Base-by-base conservation (phyloP, 2,113 vertebrate species). In the Apteryx mantelli region DNA sequence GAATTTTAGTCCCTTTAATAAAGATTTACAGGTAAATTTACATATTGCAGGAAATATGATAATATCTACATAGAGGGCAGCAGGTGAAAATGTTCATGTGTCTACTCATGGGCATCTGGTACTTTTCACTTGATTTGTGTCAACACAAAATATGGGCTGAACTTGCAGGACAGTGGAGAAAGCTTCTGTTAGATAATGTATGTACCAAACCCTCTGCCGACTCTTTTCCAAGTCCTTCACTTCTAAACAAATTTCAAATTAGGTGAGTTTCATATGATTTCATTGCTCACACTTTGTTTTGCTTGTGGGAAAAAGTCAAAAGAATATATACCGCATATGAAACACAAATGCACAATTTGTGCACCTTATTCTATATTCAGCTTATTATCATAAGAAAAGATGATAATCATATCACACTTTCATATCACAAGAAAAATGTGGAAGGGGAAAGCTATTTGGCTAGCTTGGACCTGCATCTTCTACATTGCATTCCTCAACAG, bases 301-400 rank as follows among this genome's bases (percentile, higher is more conserved):
- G 6, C 13, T 34, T 70, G 5, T 66, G 12, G 21, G 52, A 32
- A 7, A 13, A 12, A 6, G 21, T 6, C 14, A 16, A 30, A 42
- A 78, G 21, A 44, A 73, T 42, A 48, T 1, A 66, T 8, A 42
- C 0, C 0, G n/a, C 30, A 25, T 34, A 58, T 1, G 2, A 34
- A 80, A 74, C 2, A 13, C 21, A 68, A 82, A 88, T 42, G 34
- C 20, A 80, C 5, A 30, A 7, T 61, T 17, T 1, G 0, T 42
- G 9, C 10, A 68, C 28, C 5, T 50, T 42, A 36, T 25, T 9
- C 9, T 61, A 26, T 56, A 25, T 52, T 64, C 38, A 70, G 3
- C 13, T 86, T 66, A 13, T 9, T 46, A 9, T 40, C 22, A 65
- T 38, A 60, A 82, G 36, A 38, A 38, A 38, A 38, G 36, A 38